phyloP scores from a whole-genome alignment of 2,113 vertebrate genomes.

The Columba janthina region DNA sequence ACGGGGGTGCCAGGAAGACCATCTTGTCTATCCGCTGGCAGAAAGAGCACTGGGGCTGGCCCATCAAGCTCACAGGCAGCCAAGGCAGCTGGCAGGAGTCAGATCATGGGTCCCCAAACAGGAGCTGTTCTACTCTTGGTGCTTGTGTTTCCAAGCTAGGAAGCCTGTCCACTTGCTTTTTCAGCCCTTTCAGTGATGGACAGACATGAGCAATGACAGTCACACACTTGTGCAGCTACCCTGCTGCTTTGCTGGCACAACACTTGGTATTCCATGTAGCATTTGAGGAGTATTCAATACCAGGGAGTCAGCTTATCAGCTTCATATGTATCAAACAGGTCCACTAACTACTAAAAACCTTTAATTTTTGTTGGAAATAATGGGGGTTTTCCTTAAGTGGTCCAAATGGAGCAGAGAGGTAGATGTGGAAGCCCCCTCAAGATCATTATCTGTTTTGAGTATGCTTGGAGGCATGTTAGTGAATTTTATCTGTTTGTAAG shows the following conservation, averaged over 20 bases:
- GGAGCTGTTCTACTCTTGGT: neutral
- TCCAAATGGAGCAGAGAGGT: neutral
- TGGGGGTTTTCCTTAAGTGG: neutral
- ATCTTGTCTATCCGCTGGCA: neutral
- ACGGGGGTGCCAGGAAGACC: neutral
- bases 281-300: neutral
- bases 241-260: neutral
- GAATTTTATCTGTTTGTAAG: neutral
- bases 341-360: neutral
- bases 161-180: neutral
- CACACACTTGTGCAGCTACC: accelerated
- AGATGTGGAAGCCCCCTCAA: neutral
- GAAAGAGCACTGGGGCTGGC: neutral
- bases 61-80: neutral
- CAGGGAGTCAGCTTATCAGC: neutral
- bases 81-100: neutral
- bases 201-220: neutral
- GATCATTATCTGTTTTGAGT: neutral
- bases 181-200: neutral
- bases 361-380: neutral
- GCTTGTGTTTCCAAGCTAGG: neutral
- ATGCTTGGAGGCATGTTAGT: neutral
- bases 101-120: neutral
- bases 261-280: neutral
- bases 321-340: neutral